Evolutionary conservation across 2,888 invertebrate genomes (phyloP), one percentile per base, ranked within the genome.

Genomic region (Phanerotoma sp.): DNA sequence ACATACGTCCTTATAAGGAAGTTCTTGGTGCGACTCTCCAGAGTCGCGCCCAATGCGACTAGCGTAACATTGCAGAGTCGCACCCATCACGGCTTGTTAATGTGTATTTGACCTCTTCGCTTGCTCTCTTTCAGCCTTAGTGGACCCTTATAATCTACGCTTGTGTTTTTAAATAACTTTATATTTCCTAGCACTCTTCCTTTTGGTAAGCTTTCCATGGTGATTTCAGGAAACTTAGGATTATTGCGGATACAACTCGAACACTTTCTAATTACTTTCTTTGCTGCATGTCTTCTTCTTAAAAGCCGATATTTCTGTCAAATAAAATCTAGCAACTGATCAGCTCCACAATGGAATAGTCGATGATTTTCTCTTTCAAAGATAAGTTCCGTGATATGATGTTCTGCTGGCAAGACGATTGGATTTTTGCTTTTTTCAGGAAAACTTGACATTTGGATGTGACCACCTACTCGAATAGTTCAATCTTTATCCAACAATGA

Each of bases 251-350:
- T 6, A 25, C 25, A 6, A 25, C 7, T 7, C 5, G 7, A 6
- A 25, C 25, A 25, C 7, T 25, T 25, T 25, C 25, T 25, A 25
- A 25, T 25, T 25, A 25, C 25, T 25, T 25, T 25, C 25, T 25
- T 25, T 1, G 69, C 65, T 9, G 57, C 58, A 22, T 62, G 30
- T 41, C 65, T 56, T 7, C 62, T 66, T 5, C 62, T 57, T 2
- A 71, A 45, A 4, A 72, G 67, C 72, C 73, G 74, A 47, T 61
- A 73, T 9, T 63, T 52, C n/a, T 51, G 25, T 25, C 58, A 47
- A 5, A 69, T 38, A 1, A 37, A 41, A 18, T 38, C 6, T 16
- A 66, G 48, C 9, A 65, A 40, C 9, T 63, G 49, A 38, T 62
- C 54, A 5, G 50, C 50, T 5, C 67, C 71, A 15, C 55, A 54